Evolutionary conservation across 2,113 vertebrate species (phyloP).

Genomic region (Atractosteus spatula): DNA sequence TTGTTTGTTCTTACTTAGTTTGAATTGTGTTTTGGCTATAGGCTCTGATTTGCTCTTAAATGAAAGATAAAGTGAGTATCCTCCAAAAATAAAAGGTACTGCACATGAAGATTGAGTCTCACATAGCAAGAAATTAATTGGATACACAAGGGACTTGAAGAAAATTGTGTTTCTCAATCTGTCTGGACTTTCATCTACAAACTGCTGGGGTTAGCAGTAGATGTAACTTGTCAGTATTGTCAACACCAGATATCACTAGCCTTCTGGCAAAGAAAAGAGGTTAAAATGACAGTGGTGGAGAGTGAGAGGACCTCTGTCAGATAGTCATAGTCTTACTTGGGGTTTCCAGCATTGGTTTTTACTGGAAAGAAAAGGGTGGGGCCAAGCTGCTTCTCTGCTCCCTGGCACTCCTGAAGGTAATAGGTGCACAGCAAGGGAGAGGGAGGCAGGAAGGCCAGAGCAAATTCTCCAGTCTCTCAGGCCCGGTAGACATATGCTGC

Average conservation of each 20-base stretch:
- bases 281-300: too few relatives aligned
- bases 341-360: background rate
- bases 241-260: too few relatives aligned
- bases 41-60: background rate
- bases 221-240: too few relatives aligned
- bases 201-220: too few relatives aligned
- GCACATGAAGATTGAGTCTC: too few relatives aligned
- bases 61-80: too few relatives aligned
- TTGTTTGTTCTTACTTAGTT: conserved; percentile 8
- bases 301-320: background rate
- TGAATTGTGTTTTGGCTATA: conserved; percentile 2
- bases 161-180: too few relatives aligned
- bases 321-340: background rate
- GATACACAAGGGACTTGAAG: too few relatives aligned
- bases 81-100: too few relatives aligned
- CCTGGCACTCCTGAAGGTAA: background rate
- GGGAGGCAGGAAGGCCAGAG: conserved; percentile 30
- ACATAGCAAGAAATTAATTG: too few relatives aligned
- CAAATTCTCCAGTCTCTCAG: conserved; percentile 21
- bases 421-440: background rate
- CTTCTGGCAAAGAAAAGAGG: too few relatives aligned
- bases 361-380: background rate
- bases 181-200: too few relatives aligned
- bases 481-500: conserved; percentile 41
- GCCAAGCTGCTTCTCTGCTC: background rate